Base-by-base conservation (phyloP, 2,888 invertebrate genomes). In the Lacanobia oleracea region DNA sequence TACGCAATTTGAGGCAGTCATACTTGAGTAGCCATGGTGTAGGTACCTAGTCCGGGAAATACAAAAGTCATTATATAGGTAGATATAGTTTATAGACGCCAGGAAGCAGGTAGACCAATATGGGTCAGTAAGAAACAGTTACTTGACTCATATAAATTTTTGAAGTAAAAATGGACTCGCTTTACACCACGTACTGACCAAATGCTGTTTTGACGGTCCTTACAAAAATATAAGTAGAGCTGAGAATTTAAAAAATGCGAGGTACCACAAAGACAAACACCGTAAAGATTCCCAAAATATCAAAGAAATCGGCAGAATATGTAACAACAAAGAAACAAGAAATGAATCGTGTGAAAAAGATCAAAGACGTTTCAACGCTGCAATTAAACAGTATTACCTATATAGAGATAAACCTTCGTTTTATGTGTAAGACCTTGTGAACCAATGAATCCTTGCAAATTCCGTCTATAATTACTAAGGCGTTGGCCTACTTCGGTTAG, bases 351-450 rank as follows among this genome's bases (percentile, higher is more conserved):
- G 81, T 57, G 83, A 85, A 85, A 53, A 67, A 48, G 72, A 76
- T 71, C 62, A 59, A 62, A 74, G 33, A 63, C 40, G 33, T 56
- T 67, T 71, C 16, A 72, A 70, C 21, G 33, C 16, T 33, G 6
- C 60, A 82, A 76, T 82, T 77, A 68, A 71, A 74, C 45, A 33
- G n/a, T 57, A 59, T 75, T 69, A n/a, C n/a, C n/a, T n/a, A 40
- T 64, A 56, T 48, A n/a, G n/a, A 72, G 50, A 65, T 75, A 70
- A 77, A 53, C 50, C 73, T 66, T 65, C 61, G 48, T 62, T 79
- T 72, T 79, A 78, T 78, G 64, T 71, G 64, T 72, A 71, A 86
- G 88, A 88, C 91, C 92, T 92, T 91, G 91, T 83, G 68, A 83
- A 87, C 86, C 88, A 89, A 90, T 92, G 79, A 86, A 88, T 86